Base-by-base conservation (phyloP, 2,888 invertebrate genomes). In the Anarsia innoxiella region DNA sequence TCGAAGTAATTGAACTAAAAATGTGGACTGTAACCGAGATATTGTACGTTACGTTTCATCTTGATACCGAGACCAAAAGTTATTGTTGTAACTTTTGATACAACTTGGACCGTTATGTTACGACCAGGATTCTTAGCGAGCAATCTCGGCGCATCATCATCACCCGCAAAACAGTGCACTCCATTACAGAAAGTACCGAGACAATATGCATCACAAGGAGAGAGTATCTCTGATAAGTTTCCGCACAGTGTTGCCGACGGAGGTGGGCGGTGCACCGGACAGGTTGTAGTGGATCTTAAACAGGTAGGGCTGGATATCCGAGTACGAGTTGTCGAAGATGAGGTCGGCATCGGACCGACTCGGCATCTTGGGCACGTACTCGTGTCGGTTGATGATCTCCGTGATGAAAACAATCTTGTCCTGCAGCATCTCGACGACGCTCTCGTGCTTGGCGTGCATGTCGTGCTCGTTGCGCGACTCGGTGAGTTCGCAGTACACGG, bases 341-440 rank as follows among this genome's bases (percentile, higher is more conserved):
- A 95, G 88, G 71, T 96, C 96, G 44, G 98, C 86, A 71, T 99
- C 97, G 12, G 92, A 92, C 67, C 94, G 93, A 67, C 91, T 93
- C 46, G 97, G 97, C 89, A 96, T 95, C 80, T 96, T 96, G 12
- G 99, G 99, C 49, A 97, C 90, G 84, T 97, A 99, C 66, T 98
- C 96, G 67, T 96, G 94, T 47, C 94, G 88, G 75, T 98, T 98
- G 90, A 99, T 96, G 34, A 95, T 91, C 76, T 97, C 96, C 0
- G 97, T 95, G 57, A 99, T 95, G 66, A 95, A 94, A 36, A 98
- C 88, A 36, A 99, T 93, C 69, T 97, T 97, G 60, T 99, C 98
- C 30, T 95, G 93, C 29, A 99, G 78, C 63, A 93, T 80, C 58
- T 95, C 95, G 14, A 94, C 93, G 10, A 95, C 91, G 71, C 91